These are phyloP conservation scores for Drosophila tropicalis DNA, from an alignment of 1,140 invertebrate species.

Conservation along the genomic window DNA sequence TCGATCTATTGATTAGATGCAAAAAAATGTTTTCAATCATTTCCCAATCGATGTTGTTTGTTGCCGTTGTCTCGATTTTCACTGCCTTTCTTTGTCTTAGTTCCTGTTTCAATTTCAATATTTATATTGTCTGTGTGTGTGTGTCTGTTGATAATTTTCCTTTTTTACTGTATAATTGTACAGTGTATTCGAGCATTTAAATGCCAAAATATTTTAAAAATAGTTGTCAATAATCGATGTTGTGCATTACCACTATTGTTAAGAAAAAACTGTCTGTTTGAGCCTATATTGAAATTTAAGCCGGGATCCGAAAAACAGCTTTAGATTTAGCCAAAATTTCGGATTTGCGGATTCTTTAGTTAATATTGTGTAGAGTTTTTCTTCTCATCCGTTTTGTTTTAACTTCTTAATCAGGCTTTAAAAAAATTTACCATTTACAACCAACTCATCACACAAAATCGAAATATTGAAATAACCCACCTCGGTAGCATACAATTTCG, in stretches of 20 bases:
- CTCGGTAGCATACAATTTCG: neutral
- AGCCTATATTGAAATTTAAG: no score
- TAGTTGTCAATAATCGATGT: no score
- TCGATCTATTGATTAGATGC: slow-evolving; percentile 27
- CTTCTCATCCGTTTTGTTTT: neutral
- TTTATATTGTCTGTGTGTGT: slow-evolving; percentile 34
- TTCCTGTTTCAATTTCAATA: neutral
- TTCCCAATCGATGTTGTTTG: slow-evolving; percentile 42
- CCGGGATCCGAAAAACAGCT: no score
- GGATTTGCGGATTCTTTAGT: slow-evolving; percentile 11
- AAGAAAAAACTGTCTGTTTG: no score
- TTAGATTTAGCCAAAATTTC: no score
- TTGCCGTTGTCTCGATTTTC: slow-evolving; percentile 30
- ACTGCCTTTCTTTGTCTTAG: slow-evolving; percentile 1
- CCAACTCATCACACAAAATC: slow-evolving; percentile 82
- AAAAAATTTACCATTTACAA: slow-evolving; percentile 4
- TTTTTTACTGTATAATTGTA: slow-evolving; percentile 9
- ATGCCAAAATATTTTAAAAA: neutral
- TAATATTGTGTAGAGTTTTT: slow-evolving; percentile 14
- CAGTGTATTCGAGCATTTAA: no score
- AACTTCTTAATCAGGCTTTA: neutral
- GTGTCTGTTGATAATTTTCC: slow-evolving; percentile 30
- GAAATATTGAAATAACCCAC: slow-evolving; percentile 32
- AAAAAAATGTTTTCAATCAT: neutral
- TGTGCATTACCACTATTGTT: no score